Percentiles rank a stretch among this genome's conserved stretches.
These are phyloP conservation scores for Centropyge bicolor DNA, from an alignment of 2,797 vertebrate species.

Conservation along the genomic window DNA sequence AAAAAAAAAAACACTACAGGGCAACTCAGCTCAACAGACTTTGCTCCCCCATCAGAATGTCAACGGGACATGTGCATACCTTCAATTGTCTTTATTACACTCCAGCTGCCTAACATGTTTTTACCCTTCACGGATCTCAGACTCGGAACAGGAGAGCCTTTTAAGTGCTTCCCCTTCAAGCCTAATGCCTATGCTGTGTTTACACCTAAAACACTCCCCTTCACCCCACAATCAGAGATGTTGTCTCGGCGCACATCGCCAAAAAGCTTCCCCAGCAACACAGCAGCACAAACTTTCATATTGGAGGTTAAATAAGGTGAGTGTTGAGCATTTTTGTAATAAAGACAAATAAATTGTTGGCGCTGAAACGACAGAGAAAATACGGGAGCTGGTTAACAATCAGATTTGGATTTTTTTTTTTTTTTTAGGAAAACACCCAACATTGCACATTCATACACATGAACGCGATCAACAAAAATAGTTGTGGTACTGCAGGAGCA, in stretches of 20 bases:
- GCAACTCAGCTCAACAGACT: constrained; percentile 22
- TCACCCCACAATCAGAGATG: constrained; percentile 60
- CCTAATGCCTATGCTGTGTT: constrained; percentile 58
- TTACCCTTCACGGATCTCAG: constrained; percentile 76
- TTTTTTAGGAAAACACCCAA: constrained; percentile 14
- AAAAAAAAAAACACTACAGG: background rate
- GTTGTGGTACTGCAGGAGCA: constrained; percentile 27
- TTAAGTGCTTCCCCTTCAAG: constrained; percentile 74
- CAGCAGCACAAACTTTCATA: constrained; percentile 22
- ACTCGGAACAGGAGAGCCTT: constrained; percentile 56
- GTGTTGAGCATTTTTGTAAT: constrained; percentile 16
- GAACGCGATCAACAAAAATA: constrained; percentile 53
- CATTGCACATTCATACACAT: constrained; percentile 36
- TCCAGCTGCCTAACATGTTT: constrained; percentile 62
- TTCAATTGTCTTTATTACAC: constrained; percentile 73
- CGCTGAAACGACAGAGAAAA: background rate
- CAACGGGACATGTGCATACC: constrained; percentile 60
- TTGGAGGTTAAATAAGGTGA: constrained; percentile 21
- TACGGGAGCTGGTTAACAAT: constrained; percentile 33
- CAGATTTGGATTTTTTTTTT: background rate
- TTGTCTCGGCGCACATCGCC: constrained; percentile 41
- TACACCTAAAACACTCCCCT: constrained; percentile 60
- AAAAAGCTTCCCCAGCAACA: constrained; percentile 35
- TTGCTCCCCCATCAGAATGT: constrained; percentile 49
- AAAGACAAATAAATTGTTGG: constrained; percentile 38